phyloP scores from a whole-genome alignment of 2,797 vertebrate species.

The Echiichthys vipera region DNA sequence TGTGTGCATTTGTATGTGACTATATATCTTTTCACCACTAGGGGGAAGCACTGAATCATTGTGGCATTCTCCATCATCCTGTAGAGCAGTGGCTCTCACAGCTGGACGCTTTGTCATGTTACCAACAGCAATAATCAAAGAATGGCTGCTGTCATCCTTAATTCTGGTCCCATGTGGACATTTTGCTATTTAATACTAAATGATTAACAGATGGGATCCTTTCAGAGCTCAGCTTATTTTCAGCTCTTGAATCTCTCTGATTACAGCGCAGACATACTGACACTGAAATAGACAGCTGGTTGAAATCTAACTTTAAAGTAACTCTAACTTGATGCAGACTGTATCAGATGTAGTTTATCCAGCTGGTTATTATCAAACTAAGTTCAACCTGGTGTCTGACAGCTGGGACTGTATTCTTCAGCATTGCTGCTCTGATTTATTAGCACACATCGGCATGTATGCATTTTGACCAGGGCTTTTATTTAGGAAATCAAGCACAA shows the following conservation, averaged over 20 bases:
- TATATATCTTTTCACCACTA: slow-evolving; percentile 40
- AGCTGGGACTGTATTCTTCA: too few species aligned
- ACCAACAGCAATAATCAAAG: background rate
- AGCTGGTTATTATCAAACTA: background rate
- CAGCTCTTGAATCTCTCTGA: too few species aligned
- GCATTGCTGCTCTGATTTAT: too few species aligned
- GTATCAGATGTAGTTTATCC: background rate
- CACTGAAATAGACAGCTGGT: background rate
- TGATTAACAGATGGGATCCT: background rate
- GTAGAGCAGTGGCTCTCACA: background rate
- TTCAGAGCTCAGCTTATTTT: too few species aligned
- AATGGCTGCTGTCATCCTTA: background rate
- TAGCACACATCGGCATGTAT: too few species aligned
- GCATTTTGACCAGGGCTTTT: too few species aligned
- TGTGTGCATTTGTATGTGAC: too few species aligned
- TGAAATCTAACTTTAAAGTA: background rate
- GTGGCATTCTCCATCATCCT: background rate
- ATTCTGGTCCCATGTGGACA: background rate
- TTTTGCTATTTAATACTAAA: background rate
- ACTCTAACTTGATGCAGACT: background rate
- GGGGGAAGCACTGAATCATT: slow-evolving; percentile 23
- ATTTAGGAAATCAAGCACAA: too few species aligned
- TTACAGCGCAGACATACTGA: too few species aligned
- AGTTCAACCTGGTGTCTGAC: background rate
- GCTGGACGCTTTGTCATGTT: background rate